These are phyloP conservation scores for Astreopora myriophthalma DNA, from an alignment of 64 coral and sea anemone genomes.

Conservation along the genomic window DNA sequence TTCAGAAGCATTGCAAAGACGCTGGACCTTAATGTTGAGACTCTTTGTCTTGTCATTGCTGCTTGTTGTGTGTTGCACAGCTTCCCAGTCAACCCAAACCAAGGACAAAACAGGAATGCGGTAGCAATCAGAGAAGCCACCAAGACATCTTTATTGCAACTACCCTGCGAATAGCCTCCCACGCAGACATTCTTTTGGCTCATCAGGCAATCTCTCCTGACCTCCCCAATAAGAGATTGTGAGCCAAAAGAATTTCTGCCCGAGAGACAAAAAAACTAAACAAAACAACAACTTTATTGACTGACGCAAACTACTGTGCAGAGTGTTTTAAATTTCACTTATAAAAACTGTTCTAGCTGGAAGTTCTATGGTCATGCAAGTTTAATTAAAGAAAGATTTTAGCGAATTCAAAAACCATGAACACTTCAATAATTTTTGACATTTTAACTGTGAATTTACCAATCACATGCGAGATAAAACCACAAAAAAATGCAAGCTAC, in stretches of 20 bases:
- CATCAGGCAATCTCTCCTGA: neutral
- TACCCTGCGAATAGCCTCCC: neutral
- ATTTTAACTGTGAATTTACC: no score
- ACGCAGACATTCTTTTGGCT: neutral
- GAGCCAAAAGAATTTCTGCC: no score
- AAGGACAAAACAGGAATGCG: slow-evolving; percentile 45
- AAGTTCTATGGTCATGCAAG: neutral
- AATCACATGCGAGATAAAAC: no score
- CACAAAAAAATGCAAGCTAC: no score
- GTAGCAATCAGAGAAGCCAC: slow-evolving; percentile 54
- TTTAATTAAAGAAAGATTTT: no score
- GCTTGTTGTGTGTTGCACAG: slow-evolving; percentile 66
- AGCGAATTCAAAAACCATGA: no score
- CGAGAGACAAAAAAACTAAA: neutral
- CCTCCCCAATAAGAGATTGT: neutral
- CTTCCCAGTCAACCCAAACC: slow-evolving; percentile 41
- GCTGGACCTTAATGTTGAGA: slow-evolving; percentile 42
- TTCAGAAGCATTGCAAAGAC: slow-evolving; percentile 53
- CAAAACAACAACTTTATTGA: no score
- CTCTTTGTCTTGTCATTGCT: neutral
- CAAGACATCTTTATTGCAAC: neutral
- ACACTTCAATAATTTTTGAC: no score
- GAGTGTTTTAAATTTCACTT: no score
- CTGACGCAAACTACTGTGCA: neutral
- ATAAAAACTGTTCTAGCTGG: neutral